phyloP scores from a whole-genome alignment of 2,797 vertebrate species.

The Gymnothorax javanicus region DNA sequence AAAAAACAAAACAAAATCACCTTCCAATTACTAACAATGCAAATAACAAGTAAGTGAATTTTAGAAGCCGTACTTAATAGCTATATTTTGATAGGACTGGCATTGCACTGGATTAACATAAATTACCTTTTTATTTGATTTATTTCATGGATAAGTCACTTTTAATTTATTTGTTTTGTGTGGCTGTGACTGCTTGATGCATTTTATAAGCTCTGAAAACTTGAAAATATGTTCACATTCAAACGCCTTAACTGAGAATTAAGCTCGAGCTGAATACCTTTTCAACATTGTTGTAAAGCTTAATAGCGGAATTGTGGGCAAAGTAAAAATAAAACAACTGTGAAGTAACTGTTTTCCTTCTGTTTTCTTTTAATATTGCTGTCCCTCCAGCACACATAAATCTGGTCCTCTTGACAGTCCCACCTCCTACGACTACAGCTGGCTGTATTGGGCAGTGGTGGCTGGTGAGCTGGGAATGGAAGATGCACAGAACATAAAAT shows the following conservation, averaged over 20 bases:
- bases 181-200: neutral
- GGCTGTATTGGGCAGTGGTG: neutral
- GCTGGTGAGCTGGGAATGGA: too few species aligned
- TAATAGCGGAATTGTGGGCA: neutral
- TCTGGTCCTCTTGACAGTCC: neutral
- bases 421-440: neutral
- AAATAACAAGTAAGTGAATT: neutral
- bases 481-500: too few species aligned
- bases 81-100: neutral
- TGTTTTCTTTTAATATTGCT: slow-evolving; percentile 1
- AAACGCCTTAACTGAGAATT: slow-evolving; percentile 7
- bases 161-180: neutral
- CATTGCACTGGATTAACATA: slow-evolving; percentile 18
- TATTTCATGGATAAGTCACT: neutral
- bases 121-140: neutral
- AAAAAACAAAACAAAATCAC: neutral
- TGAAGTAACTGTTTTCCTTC: neutral
- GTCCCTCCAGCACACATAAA: neutral
- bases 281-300: neutral
- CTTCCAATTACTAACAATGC: neutral
- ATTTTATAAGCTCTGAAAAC: neutral
- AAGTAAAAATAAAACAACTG: neutral
- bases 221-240: neutral
- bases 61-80: neutral
- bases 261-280: neutral